phyloP scores from a whole-genome alignment of 2,113 vertebrate genomes.

The Melierax canorus region DNA sequence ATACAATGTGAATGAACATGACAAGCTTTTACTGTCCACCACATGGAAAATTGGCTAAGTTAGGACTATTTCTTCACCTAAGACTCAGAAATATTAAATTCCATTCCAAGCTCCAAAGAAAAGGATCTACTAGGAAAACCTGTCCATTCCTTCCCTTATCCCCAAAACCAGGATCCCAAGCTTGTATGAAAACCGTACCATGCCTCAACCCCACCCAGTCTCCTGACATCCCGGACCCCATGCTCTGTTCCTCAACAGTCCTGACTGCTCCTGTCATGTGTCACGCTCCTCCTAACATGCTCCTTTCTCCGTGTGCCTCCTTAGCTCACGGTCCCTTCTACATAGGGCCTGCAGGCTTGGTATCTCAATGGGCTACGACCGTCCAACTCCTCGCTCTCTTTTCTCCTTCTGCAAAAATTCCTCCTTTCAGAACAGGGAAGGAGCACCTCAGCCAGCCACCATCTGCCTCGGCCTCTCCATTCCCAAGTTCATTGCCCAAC shows the following conservation, averaged over 20 bases:
- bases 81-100: not conserved
- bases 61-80: not conserved
- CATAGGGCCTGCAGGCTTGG: not conserved
- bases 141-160: not conserved
- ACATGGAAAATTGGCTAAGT: not conserved
- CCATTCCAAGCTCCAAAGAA: not conserved
- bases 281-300: not conserved
- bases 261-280: not conserved
- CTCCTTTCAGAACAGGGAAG: not conserved
- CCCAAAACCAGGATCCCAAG: not conserved
- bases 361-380: not conserved
- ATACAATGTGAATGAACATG: not conserved
- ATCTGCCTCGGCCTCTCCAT: not conserved
- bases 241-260: not conserved
- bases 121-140: not conserved
- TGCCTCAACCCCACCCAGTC: not conserved
- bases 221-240: not conserved
- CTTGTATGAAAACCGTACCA: not conserved
- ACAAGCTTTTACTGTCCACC: not conserved
- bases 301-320: not conserved
- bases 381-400: not conserved
- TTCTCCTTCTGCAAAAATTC: not conserved
- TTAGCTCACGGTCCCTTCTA: not conserved
- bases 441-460: not conserved
- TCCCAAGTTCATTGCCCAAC: not conserved